Base-by-base conservation (phyloP, 2,113 vertebrate species). In the Antechinus stuartii region DNA sequence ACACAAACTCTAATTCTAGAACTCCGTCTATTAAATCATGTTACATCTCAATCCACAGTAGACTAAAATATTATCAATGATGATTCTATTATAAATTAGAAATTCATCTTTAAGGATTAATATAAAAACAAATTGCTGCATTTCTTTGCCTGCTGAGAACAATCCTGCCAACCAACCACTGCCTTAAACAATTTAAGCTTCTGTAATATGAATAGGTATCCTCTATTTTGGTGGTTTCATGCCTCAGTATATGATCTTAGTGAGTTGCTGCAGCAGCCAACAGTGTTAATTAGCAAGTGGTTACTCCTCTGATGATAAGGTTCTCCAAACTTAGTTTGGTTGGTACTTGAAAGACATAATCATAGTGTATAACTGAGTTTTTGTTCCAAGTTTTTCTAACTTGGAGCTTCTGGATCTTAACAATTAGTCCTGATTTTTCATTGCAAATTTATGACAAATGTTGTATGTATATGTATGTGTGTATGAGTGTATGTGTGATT, bases 11-110 rank as follows among this genome's bases (percentile, higher is more conserved):
- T n/a, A 8, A 84, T 5, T 84, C 68, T 42, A 84, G 68, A 22
- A 42, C 19, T 42, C n/a, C 6, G 42, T 68, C 61, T 35, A 68
- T 12, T 84, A 84, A 84, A 42, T 42, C 19, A 84, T 84, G n/a
- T 84, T 84, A 8, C 6, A 7, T 84, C 19, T 84, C 68, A 42
- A 42, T n/a, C 5, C 61, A 84, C 23, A 19, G 23, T 5, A 84
- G 35, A 42, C 68, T 76, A 76, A 76, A 76, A 76, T 76, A 76
- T 47, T 91, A 91, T 68, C 90, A 47, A 47, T 61, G 84, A 8
- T 54, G 94, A 26, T 89, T 90, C 4, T 16, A 93, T 61, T 93
- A 94, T 50, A 91, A 94, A 93, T n/a, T 76, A 94, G 49, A 90
- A 52, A 25, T 35, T 19, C 7, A 90, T 53, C 30, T 94, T 56